Conservation (phyloP, 2,888 invertebrate species). For the Epicampocera succincta region DNA sequence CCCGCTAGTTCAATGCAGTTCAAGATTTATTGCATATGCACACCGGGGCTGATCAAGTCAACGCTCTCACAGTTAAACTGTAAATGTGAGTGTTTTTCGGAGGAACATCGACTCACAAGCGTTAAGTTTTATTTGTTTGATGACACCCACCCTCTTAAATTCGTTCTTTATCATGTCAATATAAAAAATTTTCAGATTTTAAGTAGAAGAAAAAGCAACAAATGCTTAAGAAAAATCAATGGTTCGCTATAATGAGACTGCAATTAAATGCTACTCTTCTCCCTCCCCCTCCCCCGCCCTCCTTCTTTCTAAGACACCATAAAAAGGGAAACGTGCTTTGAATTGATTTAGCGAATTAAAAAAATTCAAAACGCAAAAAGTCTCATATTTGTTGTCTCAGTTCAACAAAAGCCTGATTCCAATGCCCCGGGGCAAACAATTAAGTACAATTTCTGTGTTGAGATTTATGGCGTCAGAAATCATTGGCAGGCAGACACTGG, state of each 20-base stretch:
- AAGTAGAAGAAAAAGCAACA: neutral
- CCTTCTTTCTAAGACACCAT: neutral
- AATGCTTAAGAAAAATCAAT: neutral
- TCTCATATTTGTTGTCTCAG: slow-evolving; percentile 15
- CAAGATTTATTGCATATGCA: too few relatives aligned
- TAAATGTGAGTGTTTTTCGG: too few relatives aligned
- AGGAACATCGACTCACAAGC: too few relatives aligned
- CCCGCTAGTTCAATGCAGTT: too few relatives aligned
- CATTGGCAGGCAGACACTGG: too few relatives aligned
- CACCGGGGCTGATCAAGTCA: too few relatives aligned
- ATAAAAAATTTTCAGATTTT: neutral
- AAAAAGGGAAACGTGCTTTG: slow-evolving; percentile 19
- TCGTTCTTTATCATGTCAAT: too few relatives aligned
- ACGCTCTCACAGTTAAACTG: too few relatives aligned
- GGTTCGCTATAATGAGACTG: slow-evolving; percentile 5
- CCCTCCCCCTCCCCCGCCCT: too few relatives aligned
- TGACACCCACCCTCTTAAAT: too few relatives aligned
- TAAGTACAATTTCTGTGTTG: neutral
- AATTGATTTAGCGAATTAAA: slow-evolving; percentile 20
- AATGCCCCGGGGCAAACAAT: neutral
- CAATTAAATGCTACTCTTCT: neutral
- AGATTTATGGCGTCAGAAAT: slow-evolving; percentile 11
- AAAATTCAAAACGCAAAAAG: neutral
- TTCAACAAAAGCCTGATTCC: neutral
- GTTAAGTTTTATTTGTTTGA: too few relatives aligned